Evolutionary conservation across 2,888 invertebrate genomes (phyloP).

Genomic region (Anthophora plumipes): DNA sequence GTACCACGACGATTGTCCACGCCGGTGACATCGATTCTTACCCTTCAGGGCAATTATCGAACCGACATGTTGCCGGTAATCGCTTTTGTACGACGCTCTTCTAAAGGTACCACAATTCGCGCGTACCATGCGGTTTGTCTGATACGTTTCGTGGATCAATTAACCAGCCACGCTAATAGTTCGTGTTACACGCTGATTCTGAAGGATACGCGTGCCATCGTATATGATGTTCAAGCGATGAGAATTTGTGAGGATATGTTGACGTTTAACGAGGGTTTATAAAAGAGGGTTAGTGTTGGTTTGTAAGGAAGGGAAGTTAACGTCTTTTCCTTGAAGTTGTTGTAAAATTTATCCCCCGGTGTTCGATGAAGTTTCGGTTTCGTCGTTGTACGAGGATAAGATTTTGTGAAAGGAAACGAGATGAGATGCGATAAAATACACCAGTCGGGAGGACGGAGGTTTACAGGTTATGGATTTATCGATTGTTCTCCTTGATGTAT

Average conservation of each 20-base stretch:
- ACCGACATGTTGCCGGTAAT: conserved; percentile 35
- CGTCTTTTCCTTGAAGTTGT: no score
- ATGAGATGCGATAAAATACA: neutral
- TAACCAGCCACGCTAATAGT: neutral
- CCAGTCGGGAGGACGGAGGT: neutral
- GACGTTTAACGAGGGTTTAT: neutral
- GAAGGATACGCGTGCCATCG: no score
- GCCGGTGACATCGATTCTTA: conserved; percentile 64
- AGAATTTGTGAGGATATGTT: neutral
- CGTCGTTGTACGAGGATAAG: neutral
- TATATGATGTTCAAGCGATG: neutral
- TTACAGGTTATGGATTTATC: neutral
- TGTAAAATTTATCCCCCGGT: neutral
- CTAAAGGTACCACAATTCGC: conserved; percentile 8
- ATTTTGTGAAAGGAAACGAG: neutral
- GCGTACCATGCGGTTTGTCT: neutral
- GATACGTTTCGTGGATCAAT: conserved; percentile 10
- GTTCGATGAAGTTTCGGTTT: neutral
- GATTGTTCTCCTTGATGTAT: no score
- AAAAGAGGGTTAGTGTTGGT: neutral
- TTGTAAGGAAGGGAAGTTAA: neutral
- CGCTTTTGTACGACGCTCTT: conserved; percentile 37
- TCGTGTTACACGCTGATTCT: neutral
- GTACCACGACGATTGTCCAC: conserved; percentile 51
- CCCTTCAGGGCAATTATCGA: conserved; percentile 58